A percentile compares a stretch with the other conserved stretches of the same genome.
Evolutionary conservation across 2,797 vertebrate species (phyloP).

Genomic region (Rhodeus uyekii): DNA sequence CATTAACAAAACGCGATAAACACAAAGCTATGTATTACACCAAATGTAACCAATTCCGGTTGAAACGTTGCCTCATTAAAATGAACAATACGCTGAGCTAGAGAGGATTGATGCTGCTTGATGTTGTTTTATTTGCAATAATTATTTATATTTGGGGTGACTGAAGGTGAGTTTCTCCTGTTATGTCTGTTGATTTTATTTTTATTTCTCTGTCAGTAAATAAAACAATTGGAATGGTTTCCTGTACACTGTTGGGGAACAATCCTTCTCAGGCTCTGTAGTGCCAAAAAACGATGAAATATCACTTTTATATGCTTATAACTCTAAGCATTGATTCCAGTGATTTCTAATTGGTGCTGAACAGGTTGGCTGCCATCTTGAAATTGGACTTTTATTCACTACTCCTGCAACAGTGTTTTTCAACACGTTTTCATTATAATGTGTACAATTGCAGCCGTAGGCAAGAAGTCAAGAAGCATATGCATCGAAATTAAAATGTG

Average conservation of each 20-base stretch:
- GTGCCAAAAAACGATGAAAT: not conserved
- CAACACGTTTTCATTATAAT: too few species aligned
- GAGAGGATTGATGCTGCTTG: not conserved
- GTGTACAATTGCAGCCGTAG: too few species aligned
- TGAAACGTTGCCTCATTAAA: constrained; percentile 17
- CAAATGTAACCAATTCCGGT: constrained; percentile 1
- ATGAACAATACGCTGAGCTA: not conserved
- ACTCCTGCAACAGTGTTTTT: too few species aligned
- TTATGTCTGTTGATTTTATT: not conserved
- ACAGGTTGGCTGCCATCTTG: too few species aligned
- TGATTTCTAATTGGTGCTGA: too few species aligned
- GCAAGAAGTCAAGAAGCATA: too few species aligned
- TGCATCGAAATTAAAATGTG: not conserved
- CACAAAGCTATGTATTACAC: not conserved
- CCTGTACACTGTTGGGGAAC: not conserved
- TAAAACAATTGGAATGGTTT: not conserved
- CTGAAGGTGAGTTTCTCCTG: not conserved
- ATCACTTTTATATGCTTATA: not conserved
- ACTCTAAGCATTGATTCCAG: too few species aligned
- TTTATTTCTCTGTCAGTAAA: not conserved
- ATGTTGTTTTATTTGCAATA: not conserved
- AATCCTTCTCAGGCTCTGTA: not conserved
- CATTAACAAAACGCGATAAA: not conserved
- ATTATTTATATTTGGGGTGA: not conserved
- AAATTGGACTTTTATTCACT: too few species aligned